Base-by-base conservation (phyloP, 2,113 vertebrate species). In the Siniperca knerii region DNA sequence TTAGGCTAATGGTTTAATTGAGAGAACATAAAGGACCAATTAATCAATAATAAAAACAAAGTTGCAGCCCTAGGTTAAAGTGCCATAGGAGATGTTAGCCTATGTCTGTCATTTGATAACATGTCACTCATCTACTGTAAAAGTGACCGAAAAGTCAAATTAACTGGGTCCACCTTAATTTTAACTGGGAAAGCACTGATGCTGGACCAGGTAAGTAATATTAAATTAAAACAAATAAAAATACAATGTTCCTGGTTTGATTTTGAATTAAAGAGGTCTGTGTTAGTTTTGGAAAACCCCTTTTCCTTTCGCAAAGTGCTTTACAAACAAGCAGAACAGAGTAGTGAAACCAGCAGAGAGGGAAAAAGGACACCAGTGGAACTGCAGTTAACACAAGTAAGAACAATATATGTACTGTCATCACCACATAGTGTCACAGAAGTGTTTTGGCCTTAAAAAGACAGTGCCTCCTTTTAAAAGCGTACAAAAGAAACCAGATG, bases 341-440 rank as follows among this genome's bases (percentile, higher is more conserved):
- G 75, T 81, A 76, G 54, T 81, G 82, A 87, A 85, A 85, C 57
- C 72, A 58, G n/a, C 37, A 0, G 46, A 20, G 33, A 77, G 25
- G 55, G 60, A 20, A 82, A 89, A 81, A 11, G 29, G 67, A 68
- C 35, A 77, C 71, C 37, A 57, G 23, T 16, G 52, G 9, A 79
- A 21, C 25, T 57, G 37, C 33, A n/a, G 23, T 33, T 58, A 29
- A 66, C 33, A 29, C 40, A 61, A 64, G 15, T 9, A 35, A 54
- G 60, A 78, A 70, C 75, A 81, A 79, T 86, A 73, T 3, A 64
- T 1, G 67, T 4, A 4, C 77, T 86, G 77, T 73, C n/a, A 52
- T 46, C 15, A 25, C 33, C 57, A 52, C 79, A 29, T 10, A 66
- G 9, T 54, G 29, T 62, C n/a, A 55, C 61, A 42, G 13, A 67